phyloP scores from a whole-genome alignment of 2,113 vertebrate genomes.

The rat (Rattus norvegicus) region DNA sequence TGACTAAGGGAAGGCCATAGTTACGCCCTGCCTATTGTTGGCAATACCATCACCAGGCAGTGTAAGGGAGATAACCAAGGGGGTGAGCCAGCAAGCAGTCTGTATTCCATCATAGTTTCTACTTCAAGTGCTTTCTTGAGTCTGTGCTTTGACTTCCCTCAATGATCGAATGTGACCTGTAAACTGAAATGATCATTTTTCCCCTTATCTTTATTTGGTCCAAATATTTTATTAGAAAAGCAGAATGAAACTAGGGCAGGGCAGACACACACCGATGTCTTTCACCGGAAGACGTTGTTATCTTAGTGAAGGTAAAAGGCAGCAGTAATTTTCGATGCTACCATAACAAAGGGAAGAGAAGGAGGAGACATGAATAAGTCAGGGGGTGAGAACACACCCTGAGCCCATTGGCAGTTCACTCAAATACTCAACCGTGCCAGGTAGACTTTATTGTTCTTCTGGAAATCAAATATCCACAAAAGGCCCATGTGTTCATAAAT shows the following conservation, averaged over 20 bases:
- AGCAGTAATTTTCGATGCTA: not conserved
- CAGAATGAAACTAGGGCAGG: not conserved
- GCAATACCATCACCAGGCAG: too few relatives aligned
- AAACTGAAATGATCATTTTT: not conserved
- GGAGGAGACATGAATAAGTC: not conserved
- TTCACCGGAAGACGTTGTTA: not conserved
- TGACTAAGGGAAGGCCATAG: not conserved
- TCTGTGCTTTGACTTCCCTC: not conserved
- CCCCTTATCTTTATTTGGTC: too few relatives aligned
- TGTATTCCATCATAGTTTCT: too few relatives aligned
- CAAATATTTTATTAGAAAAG: not conserved
- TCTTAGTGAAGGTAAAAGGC: not conserved
- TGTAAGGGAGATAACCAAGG: not conserved
- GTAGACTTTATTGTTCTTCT: not conserved
- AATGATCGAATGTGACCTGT: too few relatives aligned
- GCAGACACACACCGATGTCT: not conserved
- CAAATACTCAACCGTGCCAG: not conserved
- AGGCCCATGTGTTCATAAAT: not conserved
- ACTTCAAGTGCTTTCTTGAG: too few relatives aligned
- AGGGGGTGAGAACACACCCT: fast-evolving
- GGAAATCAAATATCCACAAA: not conserved
- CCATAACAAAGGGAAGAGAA: not conserved
- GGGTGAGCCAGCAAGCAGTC: not conserved
- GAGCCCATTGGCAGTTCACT: not conserved
- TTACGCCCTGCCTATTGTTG: not conserved